Conservation (phyloP, 2,888 invertebrate species). For the Pegoplata infirma region DNA sequence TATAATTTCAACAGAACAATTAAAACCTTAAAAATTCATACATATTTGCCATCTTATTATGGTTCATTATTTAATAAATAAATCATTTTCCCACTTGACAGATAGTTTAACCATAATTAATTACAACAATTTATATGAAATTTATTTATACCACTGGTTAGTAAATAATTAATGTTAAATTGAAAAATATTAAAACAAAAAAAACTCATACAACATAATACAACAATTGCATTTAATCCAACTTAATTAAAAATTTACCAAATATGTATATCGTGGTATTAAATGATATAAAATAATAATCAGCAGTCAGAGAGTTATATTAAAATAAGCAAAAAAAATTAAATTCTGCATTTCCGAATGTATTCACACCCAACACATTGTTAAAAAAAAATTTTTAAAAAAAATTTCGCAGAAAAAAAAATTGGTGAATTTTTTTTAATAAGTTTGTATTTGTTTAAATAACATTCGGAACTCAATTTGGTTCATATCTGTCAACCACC, state of each 20-base stretch:
- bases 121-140: constrained; percentile 64
- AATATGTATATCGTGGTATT: constrained; percentile 16
- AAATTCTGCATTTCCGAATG: no score
- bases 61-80: constrained; percentile 62
- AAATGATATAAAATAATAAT: constrained; percentile 24
- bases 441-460: no score
- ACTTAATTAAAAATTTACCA: constrained; percentile 62
- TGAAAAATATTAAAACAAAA: constrained; percentile 27
- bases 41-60: constrained; percentile 46
- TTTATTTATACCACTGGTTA: constrained; percentile 56
- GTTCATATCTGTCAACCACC: no score
- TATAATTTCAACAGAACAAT: not conserved
- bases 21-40: not conserved
- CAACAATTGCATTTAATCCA: constrained; percentile 52
- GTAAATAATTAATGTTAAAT: constrained; percentile 62
- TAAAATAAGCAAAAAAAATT: no score
- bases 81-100: constrained; percentile 65
- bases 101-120: constrained; percentile 73
- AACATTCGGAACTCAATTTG: no score
- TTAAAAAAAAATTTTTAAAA: no score
- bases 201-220: not conserved
- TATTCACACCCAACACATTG: no score
- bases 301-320: constrained; percentile 11
- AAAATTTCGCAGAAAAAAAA: no score
- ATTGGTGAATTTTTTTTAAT: no score